Base-by-base conservation (phyloP, 37 sponge, comb jelly and placozoan genomes). In the Amphimedon queenslandica region DNA sequence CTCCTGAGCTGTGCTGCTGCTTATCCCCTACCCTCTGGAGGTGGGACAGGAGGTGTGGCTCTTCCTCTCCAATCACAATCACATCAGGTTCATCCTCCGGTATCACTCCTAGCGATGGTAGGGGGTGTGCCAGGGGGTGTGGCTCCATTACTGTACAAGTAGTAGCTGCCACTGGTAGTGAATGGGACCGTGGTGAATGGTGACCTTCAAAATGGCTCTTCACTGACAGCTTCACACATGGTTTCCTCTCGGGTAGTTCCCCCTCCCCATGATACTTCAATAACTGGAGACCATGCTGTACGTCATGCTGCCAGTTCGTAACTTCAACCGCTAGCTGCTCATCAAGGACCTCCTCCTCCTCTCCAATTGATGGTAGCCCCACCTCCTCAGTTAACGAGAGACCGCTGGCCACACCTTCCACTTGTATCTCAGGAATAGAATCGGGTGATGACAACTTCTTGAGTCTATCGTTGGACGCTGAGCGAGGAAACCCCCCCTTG, bases 201-300 rank as follows among this genome's bases (percentile, higher is more conserved):
- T 47, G 13, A 47, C 13, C 13, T 47, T 47, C 51, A 47, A 47
- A 18, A 47, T 47, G 8, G 51, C 51, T 18, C 28, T 6, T 60
- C 21, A 11, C 61, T 25, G 64, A 53, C 27, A 80, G 39, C 51
- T 72, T 80, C 5, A 80, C 67, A 31, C 66, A 40, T 28, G 69
- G 68, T 11, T 58, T 82, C 35, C 75, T 57, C 29, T 58, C 47
- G 29, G 32, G 2, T 55, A 69, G 76, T 29, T 58, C 18, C 2
- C 37, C 35, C 13, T 47, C 53, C 30, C 76, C 69, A 58, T 76
- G 83, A 63, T 25, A 82, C 5, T 76, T 57, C 37, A 87, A 37
- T 27, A 75, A 35, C 66, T 80, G 69, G 20, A 87, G 58, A 47
- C 81, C 87, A 0, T 64, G 66, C 40, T 47, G 60, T 42, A 43